Base-by-base conservation (phyloP, 2,113 vertebrate species). In the Mandrillus leucophaeus region DNA sequence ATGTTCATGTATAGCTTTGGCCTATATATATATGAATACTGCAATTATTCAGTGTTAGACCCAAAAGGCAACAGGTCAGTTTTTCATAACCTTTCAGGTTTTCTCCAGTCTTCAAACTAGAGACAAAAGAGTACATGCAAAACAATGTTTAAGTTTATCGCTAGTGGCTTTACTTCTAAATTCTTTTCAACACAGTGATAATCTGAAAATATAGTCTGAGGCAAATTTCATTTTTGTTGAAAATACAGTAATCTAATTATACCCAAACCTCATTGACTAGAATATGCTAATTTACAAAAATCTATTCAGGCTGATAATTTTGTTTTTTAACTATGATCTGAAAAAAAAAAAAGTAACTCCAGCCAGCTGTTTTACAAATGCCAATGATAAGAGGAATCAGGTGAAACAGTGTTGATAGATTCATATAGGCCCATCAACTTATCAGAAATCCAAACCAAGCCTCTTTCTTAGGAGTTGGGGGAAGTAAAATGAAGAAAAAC, bases 231-330 rank as follows among this genome's bases (percentile, higher is more conserved):
- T 68, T 95, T 93, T 91, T 83, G 64, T 55, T 92, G 35, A 87
- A 93, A 94, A 64, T 55, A 55, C 48, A 45, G 17, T 45, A 30
- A 84, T 61, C 93, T 92, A 79, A 90, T 38, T 92, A 88, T 52
- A 70, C 11, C 0, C 30, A 72, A 88, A 86, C 0, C 12, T 6
- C 14, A 76, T 20, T 90, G 30, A 61, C 20, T 85, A 66, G 40
- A 97, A 57, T 40, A 38, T 59, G 17, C 6, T 78, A 16, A 55
- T 64, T 30, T 6, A 32, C 13, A 64, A 25, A 85, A 84, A 45
- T 73, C 59, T 78, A 25, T 38, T 94, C n/a, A 68, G 9, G 27
- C 20, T 91, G 45, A 94, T 70, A 78, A 35, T 64, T 94, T 92
- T 93, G 7, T 45, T 94, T 10, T 61, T 88, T 61, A 81, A 38